phyloP scores from a whole-genome alignment of 2,888 invertebrate species.

The Timandra comae region DNA sequence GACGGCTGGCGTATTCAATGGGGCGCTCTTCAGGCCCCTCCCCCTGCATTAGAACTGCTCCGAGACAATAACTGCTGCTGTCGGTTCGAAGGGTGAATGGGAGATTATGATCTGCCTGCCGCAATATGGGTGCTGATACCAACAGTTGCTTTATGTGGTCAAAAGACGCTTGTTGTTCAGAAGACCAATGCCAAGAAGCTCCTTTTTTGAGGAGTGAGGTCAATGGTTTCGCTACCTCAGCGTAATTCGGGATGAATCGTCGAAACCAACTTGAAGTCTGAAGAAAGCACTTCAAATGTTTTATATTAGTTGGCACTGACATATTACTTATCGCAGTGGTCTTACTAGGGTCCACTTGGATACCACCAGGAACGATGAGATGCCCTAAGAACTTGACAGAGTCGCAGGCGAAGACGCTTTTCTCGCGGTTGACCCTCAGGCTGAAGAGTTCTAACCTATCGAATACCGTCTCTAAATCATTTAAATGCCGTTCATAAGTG shows the following conservation, averaged over 20 bases:
- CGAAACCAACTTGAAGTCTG: slow-evolving; percentile 36
- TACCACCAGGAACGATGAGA: slow-evolving; percentile 14
- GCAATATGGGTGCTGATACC: slow-evolving; percentile 21
- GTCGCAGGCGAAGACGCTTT: slow-evolving; percentile 23
- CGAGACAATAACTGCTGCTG: slow-evolving; percentile 29
- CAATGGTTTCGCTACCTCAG: slow-evolving; percentile 21
- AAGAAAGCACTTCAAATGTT: slow-evolving; percentile 19
- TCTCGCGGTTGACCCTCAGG: slow-evolving; percentile 25
- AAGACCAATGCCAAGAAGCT: slow-evolving; percentile 25
- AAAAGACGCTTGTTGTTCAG: slow-evolving; percentile 19
- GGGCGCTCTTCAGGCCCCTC: slow-evolving; percentile 19
- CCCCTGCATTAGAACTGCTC: slow-evolving; percentile 27
- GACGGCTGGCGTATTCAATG: slow-evolving; percentile 24
- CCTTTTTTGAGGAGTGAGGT: slow-evolving; percentile 28
- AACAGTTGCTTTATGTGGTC: slow-evolving; percentile 15
- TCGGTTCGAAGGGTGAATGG: slow-evolving; percentile 32
- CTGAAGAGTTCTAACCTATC: slow-evolving; percentile 22
- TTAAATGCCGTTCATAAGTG: no score
- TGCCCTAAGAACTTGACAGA: slow-evolving; percentile 22
- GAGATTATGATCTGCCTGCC: slow-evolving; percentile 21
- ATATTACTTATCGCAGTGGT: slow-evolving; percentile 14
- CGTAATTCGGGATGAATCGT: slow-evolving; percentile 17
- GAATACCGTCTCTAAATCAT: slow-evolving; percentile 10
- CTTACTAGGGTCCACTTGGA: slow-evolving; percentile 17
- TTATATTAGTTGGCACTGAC: slow-evolving; percentile 13